phyloP scores from a whole-genome alignment of 2,113 vertebrate species.

The Galeopterus variegatus region DNA sequence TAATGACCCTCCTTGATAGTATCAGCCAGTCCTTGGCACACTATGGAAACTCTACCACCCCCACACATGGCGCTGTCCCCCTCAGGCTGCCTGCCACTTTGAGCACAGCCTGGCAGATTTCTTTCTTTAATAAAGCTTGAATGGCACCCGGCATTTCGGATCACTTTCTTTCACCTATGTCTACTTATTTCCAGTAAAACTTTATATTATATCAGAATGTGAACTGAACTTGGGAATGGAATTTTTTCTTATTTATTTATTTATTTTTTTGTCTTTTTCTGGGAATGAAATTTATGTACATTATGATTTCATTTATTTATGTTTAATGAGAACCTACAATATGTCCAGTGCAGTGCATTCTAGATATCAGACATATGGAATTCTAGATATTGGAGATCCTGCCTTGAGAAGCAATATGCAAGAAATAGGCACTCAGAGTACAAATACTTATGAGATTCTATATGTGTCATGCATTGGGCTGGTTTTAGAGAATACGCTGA shows the following conservation, averaged over 20 bases:
- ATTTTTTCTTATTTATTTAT: not conserved
- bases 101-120: no score
- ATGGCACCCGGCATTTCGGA: no score
- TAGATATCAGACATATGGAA: not conserved
- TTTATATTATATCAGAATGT: not conserved
- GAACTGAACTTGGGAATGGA: not conserved
- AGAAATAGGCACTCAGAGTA: not conserved
- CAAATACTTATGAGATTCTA: not conserved
- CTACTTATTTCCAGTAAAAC: not conserved
- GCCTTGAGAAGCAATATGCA: not conserved
- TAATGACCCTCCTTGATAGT: no score
- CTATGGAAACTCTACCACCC: no score
- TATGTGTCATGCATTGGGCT: not conserved
- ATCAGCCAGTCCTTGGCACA: no score
- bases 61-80: no score
- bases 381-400: not conserved
- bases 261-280: not conserved
- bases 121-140: no score
- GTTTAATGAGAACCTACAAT: not conserved
- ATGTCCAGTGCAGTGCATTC: not conserved
- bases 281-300: not conserved
- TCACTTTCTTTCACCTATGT: not conserved
- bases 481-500: not conserved
- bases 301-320: not conserved
- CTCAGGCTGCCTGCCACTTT: no score